Conservation (phyloP, 64 coral and sea anemone species). For the Hydrozoanthus tunicans region DNA sequence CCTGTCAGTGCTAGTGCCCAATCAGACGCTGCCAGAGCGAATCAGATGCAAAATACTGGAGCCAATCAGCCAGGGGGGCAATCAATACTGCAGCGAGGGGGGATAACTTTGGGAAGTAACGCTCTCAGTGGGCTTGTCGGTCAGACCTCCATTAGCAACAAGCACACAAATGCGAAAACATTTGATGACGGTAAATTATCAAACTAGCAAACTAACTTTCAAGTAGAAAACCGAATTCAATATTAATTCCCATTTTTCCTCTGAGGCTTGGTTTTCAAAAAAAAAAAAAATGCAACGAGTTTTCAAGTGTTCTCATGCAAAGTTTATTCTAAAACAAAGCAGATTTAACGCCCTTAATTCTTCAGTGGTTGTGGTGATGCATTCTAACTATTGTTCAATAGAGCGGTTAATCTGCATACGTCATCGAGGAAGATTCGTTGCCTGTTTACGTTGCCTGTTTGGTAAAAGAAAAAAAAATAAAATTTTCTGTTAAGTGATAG, state of each 20-base stretch:
- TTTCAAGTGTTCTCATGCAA: too few species aligned
- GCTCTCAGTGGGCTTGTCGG: not conserved
- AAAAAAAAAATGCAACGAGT: too few species aligned
- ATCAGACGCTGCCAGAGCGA: not conserved
- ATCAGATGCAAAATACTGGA: not conserved
- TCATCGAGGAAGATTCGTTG: too few species aligned
- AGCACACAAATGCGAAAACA: not conserved
- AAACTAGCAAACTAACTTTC: not conserved
- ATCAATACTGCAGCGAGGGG: not conserved
- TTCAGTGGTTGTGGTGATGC: too few species aligned
- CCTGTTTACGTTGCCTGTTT: too few species aligned
- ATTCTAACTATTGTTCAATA: too few species aligned
- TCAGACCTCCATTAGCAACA: not conserved
- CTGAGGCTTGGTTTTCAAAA: too few species aligned
- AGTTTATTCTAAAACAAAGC: too few species aligned
- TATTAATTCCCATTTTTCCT: not conserved
- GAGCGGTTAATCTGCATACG: too few species aligned
- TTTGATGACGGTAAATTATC: slow-evolving; percentile 15
- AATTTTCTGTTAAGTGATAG: too few species aligned
- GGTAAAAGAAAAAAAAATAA: too few species aligned
- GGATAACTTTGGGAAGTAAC: not conserved
- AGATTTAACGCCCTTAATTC: too few species aligned
- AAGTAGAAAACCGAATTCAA: not conserved
- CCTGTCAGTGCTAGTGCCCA: not conserved
- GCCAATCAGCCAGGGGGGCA: not conserved